Evolutionary conservation across 1,140 invertebrate species (phyloP).

Genomic region (Pentalonia nigronervosa): DNA sequence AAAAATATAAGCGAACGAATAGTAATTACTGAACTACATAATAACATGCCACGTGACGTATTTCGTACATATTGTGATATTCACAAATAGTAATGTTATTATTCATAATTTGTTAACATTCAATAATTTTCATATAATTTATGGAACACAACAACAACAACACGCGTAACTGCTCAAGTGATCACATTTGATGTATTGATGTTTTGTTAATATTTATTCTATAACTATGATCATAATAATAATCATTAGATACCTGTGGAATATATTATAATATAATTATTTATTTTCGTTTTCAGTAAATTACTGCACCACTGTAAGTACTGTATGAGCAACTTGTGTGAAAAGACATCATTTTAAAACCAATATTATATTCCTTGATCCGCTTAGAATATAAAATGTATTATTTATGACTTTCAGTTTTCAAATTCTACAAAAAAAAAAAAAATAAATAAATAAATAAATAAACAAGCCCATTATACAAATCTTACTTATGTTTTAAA

Average conservation of each 20-base stretch:
- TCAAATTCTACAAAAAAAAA: neutral
- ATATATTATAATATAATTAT: too few species aligned
- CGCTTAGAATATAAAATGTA: neutral
- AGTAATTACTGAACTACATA: slow-evolving; percentile 10
- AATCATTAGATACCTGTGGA: too few species aligned
- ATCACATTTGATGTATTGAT: neutral
- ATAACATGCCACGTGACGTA: neutral
- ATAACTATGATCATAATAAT: too few species aligned
- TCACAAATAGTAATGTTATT: neutral
- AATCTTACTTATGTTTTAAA: neutral
- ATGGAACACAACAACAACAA: neutral
- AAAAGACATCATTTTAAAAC: neutral
- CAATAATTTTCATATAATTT: neutral
- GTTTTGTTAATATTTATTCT: neutral
- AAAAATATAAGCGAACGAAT: neutral
- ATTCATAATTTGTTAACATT: neutral
- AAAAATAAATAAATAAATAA: too few species aligned
- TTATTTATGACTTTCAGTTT: neutral
- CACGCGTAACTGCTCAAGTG: neutral
- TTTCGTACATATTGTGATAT: neutral
- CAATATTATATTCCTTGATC: neutral
- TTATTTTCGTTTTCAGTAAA: neutral
- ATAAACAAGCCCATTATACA: neutral
- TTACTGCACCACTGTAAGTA: neutral
- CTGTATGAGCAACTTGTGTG: neutral